A percentile compares a stretch with the other conserved stretches of the same genome.
Conservation (phyloP, 2,888 invertebrate genomes). For the Keiferia lycopersicella region DNA sequence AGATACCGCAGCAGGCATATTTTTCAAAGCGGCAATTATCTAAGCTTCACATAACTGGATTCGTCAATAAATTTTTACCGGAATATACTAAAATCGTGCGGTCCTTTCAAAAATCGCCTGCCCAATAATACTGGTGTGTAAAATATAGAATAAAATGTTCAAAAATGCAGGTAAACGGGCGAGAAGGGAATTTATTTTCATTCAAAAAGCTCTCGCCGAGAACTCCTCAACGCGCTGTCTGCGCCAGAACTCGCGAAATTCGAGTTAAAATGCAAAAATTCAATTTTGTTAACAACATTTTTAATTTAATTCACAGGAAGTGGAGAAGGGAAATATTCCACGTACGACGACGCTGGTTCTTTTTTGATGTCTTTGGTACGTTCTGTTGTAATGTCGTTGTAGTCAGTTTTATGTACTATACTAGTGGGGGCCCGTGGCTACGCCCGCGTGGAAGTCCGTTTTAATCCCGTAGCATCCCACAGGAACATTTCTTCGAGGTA, state of each 20-base stretch:
- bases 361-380: not conserved
- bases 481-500: too few species aligned
- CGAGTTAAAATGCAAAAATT: slow-evolving; percentile 26
- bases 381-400: not conserved
- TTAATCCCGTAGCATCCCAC: too few species aligned
- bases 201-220: slow-evolving; percentile 13
- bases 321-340: slow-evolving; percentile 19
- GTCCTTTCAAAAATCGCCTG: too few species aligned
- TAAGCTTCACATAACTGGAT: too few species aligned
- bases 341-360: not conserved
- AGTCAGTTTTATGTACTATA: not conserved
- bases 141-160: not conserved
- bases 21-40: too few species aligned
- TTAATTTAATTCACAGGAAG: slow-evolving; percentile 28
- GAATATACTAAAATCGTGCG: too few species aligned
- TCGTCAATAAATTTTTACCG: too few species aligned
- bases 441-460: too few species aligned
- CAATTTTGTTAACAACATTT: slow-evolving; percentile 32
- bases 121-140: not conserved
- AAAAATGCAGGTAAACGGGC: not conserved
- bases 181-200: slow-evolving; percentile 19
- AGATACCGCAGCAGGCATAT: too few species aligned
- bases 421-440: too few species aligned
- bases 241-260: slow-evolving; percentile 17
- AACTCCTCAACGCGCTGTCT: slow-evolving; percentile 21